Evolutionary conservation across 2,888 invertebrate genomes (phyloP).

Genomic region (Dermolepida albohirtum): DNA sequence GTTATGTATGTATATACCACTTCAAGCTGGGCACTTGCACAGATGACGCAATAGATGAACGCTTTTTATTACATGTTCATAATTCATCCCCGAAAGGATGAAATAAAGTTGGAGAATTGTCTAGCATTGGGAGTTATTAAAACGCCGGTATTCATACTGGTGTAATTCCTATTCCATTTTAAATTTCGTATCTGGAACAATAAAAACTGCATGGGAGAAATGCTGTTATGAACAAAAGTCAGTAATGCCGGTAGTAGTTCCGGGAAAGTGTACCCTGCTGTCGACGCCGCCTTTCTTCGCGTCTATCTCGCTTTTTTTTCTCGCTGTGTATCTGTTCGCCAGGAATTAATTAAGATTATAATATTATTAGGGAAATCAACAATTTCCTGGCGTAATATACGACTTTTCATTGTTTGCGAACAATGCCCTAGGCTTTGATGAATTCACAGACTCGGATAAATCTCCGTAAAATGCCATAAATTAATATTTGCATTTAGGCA

Average conservation of each 20-base stretch:
- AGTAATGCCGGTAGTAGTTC: background rate
- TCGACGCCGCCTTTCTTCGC: background rate
- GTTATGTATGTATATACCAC: too few species aligned
- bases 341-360: slow-evolving; percentile 5
- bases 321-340: background rate
- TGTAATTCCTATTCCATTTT: background rate
- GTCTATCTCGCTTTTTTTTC: background rate
- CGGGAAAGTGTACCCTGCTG: background rate
- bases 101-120: slow-evolving; percentile 30
- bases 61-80: slow-evolving; percentile 39
- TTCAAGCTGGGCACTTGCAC: too few species aligned
- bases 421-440: too few species aligned
- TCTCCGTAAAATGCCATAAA: too few species aligned
- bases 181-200: background rate
- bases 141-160: slow-evolving; percentile 43
- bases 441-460: too few species aligned
- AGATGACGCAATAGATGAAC: slow-evolving; percentile 2
- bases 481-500: too few species aligned
- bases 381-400: background rate
- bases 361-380: slow-evolving; percentile 1
- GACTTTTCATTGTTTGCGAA: too few species aligned
- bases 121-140: slow-evolving; percentile 39
- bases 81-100: slow-evolving; percentile 38
- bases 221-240: slow-evolving; percentile 8
- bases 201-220: background rate